Conservation (phyloP, 2,113 vertebrate species). For the Clarias batrachus region DNA sequence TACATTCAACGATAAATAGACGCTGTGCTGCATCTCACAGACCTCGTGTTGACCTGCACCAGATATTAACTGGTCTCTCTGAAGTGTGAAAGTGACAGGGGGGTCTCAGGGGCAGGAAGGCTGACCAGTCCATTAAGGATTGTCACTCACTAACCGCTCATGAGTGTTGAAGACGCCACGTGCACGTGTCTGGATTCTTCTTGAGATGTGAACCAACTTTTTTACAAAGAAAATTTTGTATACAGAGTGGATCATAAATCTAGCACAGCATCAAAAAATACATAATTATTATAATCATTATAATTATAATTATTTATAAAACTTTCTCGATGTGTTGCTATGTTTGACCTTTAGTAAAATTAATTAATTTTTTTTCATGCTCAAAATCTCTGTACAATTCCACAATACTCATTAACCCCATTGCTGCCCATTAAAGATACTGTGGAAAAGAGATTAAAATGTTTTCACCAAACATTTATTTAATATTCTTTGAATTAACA, state of each 20-base stretch:
- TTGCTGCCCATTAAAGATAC: neutral
- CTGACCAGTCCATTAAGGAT: neutral
- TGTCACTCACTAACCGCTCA: slow-evolving; percentile 23
- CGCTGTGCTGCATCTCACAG: slow-evolving; percentile 20
- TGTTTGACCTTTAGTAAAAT: neutral
- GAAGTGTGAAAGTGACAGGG: slow-evolving; percentile 6
- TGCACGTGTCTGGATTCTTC: neutral
- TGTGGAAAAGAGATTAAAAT: no score
- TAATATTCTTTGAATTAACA: neutral
- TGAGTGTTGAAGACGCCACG: neutral
- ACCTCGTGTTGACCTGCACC: slow-evolving; percentile 12
- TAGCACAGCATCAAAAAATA: neutral
- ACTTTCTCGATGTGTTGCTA: neutral
- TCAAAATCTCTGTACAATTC: neutral
- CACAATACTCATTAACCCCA: neutral
- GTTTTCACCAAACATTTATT: no score
- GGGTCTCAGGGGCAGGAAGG: slow-evolving; percentile 18
- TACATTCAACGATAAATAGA: neutral
- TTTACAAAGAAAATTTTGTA: neutral
- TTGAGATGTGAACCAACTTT: neutral
- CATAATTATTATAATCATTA: no score
- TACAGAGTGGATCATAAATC: neutral
- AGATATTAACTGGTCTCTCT: slow-evolving; percentile 36
- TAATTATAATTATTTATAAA: neutral
- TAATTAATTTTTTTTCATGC: neutral